Evolutionary conservation across 2,797 vertebrate genomes (phyloP), one percentile per base, ranked within the genome.

Genomic region (Lagothrix lagotricha): DNA sequence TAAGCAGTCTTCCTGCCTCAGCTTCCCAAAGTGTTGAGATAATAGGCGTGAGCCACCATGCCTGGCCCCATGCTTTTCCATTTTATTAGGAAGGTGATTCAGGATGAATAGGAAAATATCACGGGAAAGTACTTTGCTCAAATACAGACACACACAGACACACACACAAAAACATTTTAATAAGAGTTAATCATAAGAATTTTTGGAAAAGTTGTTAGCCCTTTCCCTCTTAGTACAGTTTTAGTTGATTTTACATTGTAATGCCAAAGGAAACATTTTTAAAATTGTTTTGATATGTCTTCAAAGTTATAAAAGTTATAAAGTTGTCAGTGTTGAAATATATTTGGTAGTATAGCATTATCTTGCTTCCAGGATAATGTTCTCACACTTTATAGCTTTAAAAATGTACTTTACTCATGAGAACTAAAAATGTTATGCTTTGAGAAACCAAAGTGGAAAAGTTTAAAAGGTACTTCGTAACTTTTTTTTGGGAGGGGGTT

Each of bases 331-430:
- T 70, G 82, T 77, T 94, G 87, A 96, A 96, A 96, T 96, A 83
- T 86, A 76, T 88, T 94, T 96, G 64, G 48, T 96, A 88, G 50
- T 85, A 96, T 93, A 96, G 81, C 85, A 94, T 70, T 95, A 83
- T 86, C 93, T 98, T 97, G 64, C 76, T 93, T 93, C 92, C 81
- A 85, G 73, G 46, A 70, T 88, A 94, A 88, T 86, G 58, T 96
- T 97, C 90, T 97, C 93, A 91, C 70, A 93, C 77, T 97, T 97
- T 89, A 82, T 82, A 90, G 76, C 26, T 93, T 86, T 93, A 88
- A 94, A n/a, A 88, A 76, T 97, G 73, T 85, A 26, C 17, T 95
- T 96, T 90, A 48, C 28, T 84, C 91, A 2, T 85, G 76, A 81
- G 81, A 96, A 89, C 17, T 64, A 26, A 95, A 96, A 80, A 30